Base-by-base conservation (phyloP, 2,113 vertebrate genomes). In the Festucalex cinctus region DNA sequence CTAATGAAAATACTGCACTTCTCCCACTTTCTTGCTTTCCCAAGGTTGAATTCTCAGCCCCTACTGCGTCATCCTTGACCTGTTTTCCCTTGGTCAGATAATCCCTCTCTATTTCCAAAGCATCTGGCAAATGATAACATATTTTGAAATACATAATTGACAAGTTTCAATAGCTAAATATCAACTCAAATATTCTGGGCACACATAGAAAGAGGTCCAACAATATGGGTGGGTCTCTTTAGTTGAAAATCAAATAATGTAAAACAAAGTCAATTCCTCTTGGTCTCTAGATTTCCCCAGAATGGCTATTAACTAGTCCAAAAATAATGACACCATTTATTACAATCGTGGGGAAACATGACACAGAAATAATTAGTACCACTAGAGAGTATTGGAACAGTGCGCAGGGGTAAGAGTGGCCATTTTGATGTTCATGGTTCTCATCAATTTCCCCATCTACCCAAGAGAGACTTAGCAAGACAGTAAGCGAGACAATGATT, bases 291-390 rank as follows among this genome's bases (percentile, higher is more conserved):
- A 8, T 44, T 74, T 48, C 26, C 65, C 59, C 62, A 17, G 46
- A 57, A 49, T 63, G 46, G 39, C 64, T 75, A 68, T 71, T 62
- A 69, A 13, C 69, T 67, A 53, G 64, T 80, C 80, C 72, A 65
- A 76, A 81, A 78, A 73, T 79, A 79, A 86, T 79, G 71, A 83
- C 63, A 53, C 73, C 79, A 79, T 82, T 57, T 69, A 73, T 83
- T 81, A 74, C 70, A 70, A 79, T 65, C 44, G 36, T 53, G 63
- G 60, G 71, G 68, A 71, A 77, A 80, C 73, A 74, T 77, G 73
- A 85, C 73, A 78, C 6, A 14, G 26, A 79, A 77, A 84, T 78
- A 75, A 83, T 80, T 75, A 78, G 68, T 54, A 24, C 75, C 73
- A 78, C 76, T 76, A 54, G 64, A 72, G 77, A 87, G 78, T 62